Base-by-base conservation (phyloP, 2,797 vertebrate genomes). In the Hydrocynus forskahlii region DNA sequence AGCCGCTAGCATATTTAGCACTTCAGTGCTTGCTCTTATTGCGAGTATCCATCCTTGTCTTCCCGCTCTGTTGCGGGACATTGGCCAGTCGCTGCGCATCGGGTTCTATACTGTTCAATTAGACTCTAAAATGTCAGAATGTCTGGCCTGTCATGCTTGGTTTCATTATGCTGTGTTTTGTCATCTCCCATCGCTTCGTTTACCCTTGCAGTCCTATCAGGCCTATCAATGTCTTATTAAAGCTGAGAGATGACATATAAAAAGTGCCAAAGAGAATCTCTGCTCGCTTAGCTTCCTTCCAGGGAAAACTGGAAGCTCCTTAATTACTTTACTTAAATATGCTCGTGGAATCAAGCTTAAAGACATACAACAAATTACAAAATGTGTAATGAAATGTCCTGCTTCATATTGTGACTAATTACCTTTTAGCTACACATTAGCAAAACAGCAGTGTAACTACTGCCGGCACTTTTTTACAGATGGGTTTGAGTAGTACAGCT, bases 1-100 rank as follows among this genome's bases (percentile, higher is more conserved):
- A 78, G 76, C 70, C 48, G 23, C 0, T 19, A 79, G 69, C 71
- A 38, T 63, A 81, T 69, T 67, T 81, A 78, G 40, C 40, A 5
- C 19, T 74, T 67, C 70, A 64, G 60, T 78, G 72, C 38, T 59
- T 50, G 21, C 71, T 67, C 63, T 76, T 68, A 78, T 69, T 74
- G 62, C 45, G 59, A 16, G 21, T 19, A 68, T 73, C 71, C 66
- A 6, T 69, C 80, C 38, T 54, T 17, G 35, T 23, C 54, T 9
- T 57, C 29, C 71, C 40, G 29, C 35, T 35, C 54, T 14, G 52
- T 40, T 8, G 71, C 17, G 25, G 71, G 40, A 23, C 54, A 35
- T 68, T 74, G 55, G 23, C 43, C 40, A 68, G 25, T 73, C 48
- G 57, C 1, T 14, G 21, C 16, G 16, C 16, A 0, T 3, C 40